Evolutionary conservation across 2,888 invertebrate genomes (phyloP), one percentile per base, ranked within the genome.

Genomic region (Pseudolycoriella hygida): DNA sequence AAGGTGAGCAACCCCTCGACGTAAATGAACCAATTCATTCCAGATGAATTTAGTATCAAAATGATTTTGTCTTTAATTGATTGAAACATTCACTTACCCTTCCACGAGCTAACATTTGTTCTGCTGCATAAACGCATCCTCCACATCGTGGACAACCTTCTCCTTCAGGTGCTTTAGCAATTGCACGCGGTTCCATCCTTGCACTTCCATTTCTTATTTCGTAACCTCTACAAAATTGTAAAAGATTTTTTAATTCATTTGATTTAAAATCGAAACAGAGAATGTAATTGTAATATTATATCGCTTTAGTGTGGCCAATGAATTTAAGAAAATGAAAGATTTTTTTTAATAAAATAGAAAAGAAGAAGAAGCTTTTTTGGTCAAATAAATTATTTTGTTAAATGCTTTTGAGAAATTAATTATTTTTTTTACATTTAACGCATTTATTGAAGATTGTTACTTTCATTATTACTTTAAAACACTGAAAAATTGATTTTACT

Each of bases 91-190:
- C 38, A 72, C 77, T 80, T 72, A 88, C 87, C 74, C 80, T 75
- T 72, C 86, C 87, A 62, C 86, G 76, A 53, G 88, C 88, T 58
- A 89, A 72, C 87, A 88, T 88, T 69, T 88, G 86, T 68, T 90
- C 89, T 49, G 89, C 89, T 50, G 86, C 86, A 66, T 88, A 90
- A 45, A 89, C 89, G 61, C 67, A 86, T 51, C 88, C 87, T 51
- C 88, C 88, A 62, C 88, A 89, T 56, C 88, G 73, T 25, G 88
- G 89, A 59, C 89, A 89, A 50, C 87, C 88, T 65, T 85, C 74
- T 44, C 87, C 87, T 54, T 82, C 81, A 37, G 84, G 84, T 43
- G 87, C 86, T 67, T 78, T 82, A 25, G 83, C 82, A 60, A 83
- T 81, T 50, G 72, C 70, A 55, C 79, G 76, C 32, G 83, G 67